These are phyloP conservation scores for Cettia cetti DNA, from an alignment of 2,113 vertebrate genomes.

Conservation along the genomic window DNA sequence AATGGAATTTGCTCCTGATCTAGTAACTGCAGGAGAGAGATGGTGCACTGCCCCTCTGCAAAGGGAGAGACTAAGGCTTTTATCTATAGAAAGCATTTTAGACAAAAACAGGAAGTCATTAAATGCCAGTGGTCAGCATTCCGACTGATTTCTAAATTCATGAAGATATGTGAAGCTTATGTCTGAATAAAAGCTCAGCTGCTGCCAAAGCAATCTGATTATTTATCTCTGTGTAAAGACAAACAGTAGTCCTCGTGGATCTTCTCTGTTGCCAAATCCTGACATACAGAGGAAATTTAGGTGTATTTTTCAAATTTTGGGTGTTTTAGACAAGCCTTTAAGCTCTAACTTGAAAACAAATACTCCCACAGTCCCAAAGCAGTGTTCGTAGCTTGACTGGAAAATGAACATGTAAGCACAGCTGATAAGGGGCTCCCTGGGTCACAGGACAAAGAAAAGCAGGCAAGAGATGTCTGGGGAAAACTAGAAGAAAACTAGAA, in stretches of 20 bases:
- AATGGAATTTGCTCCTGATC: not conserved
- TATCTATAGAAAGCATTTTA: slow-evolving; percentile 20
- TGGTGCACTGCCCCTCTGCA: not conserved
- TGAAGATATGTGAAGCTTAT: slow-evolving; percentile 55
- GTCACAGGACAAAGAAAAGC: not conserved
- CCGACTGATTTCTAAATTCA: slow-evolving; percentile 29
- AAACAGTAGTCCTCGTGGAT: slow-evolving; percentile 32
- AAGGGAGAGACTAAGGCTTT: not conserved
- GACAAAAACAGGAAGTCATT: slow-evolving; percentile 46
- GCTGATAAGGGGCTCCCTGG: not conserved
- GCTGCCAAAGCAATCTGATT: slow-evolving; percentile 64
- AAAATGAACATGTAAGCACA: not conserved
- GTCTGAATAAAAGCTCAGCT: slow-evolving; percentile 47
- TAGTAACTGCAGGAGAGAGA: not conserved
- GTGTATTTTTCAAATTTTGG: slow-evolving; percentile 16
- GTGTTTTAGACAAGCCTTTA: slow-evolving; percentile 1
- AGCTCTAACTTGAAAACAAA: not conserved
- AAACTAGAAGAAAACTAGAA: too few relatives aligned
- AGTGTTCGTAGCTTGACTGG: not conserved
- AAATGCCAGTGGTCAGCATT: slow-evolving; percentile 34
- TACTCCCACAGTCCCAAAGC: not conserved
- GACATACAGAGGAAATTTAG: slow-evolving; percentile 46
- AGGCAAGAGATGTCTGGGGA: not conserved
- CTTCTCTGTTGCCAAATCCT: slow-evolving; percentile 37
- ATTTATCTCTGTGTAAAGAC: slow-evolving; percentile 63